These are phyloP conservation scores for Leontocebus nigricollis DNA, from an alignment of 2,797 vertebrate species.

Conservation along the genomic window DNA sequence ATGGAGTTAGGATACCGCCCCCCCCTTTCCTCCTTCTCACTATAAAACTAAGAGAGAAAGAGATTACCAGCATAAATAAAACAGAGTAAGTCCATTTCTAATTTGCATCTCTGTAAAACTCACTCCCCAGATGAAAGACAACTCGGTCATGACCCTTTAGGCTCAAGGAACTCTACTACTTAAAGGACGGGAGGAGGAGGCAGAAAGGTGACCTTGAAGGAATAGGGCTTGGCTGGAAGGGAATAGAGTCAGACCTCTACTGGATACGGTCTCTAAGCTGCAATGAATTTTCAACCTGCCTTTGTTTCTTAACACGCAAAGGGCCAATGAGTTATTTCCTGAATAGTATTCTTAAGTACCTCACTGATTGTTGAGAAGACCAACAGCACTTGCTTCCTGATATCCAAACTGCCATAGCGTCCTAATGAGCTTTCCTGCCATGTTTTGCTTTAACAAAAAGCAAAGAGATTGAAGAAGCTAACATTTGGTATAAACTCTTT, in stretches of 20 bases:
- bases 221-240: neutral
- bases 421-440: slow-evolving; percentile 50
- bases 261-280: neutral
- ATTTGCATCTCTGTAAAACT: neutral
- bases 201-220: neutral
- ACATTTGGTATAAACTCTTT: slow-evolving; percentile 25
- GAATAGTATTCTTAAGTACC: slow-evolving; percentile 30
- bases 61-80: neutral
- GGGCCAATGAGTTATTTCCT: neutral
- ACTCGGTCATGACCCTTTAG: neutral
- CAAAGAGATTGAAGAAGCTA: neutral
- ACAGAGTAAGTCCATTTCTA: neutral
- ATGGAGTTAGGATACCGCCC: neutral
- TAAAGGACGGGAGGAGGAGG: neutral
- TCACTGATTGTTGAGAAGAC: slow-evolving; percentile 52
- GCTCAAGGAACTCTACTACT: neutral
- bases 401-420: neutral
- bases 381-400: neutral
- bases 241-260: neutral
- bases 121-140: neutral
- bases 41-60: neutral
- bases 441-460: slow-evolving; percentile 43
- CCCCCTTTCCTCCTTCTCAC: neutral
- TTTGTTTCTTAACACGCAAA: neutral
- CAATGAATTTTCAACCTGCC: neutral